Conservation (phyloP, 2,888 invertebrate species). For the Entomobrya proxima region DNA sequence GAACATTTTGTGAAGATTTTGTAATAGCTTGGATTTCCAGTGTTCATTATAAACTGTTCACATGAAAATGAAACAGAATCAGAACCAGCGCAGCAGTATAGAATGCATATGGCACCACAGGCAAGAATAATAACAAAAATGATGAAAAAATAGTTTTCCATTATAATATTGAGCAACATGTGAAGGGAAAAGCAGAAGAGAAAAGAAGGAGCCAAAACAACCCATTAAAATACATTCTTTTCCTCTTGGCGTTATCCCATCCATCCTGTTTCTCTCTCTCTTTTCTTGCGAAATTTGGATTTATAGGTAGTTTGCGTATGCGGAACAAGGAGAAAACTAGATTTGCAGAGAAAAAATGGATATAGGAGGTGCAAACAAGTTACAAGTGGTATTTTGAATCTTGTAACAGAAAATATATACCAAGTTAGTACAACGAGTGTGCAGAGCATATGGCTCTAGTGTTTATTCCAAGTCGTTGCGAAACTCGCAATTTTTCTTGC, state of each 20-base stretch:
- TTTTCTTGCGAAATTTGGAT: constrained; percentile 4
- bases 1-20: neutral
- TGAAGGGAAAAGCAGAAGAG: neutral
- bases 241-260: neutral
- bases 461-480: neutral
- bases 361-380: too few species aligned
- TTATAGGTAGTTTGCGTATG: constrained; percentile 6
- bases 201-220: too few species aligned
- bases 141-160: too few species aligned
- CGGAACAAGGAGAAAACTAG: neutral
- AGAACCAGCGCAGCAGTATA: too few species aligned
- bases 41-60: neutral
- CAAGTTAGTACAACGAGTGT: too few species aligned
- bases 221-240: neutral
- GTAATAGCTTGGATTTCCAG: neutral
- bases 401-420: too few species aligned
- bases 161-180: neutral
- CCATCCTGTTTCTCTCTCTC: too few species aligned
- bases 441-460: too few species aligned
- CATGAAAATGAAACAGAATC: too few species aligned
- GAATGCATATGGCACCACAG: neutral
- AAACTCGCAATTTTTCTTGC: neutral
- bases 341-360: neutral
- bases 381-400: too few species aligned
- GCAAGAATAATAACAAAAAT: neutral